Percentiles rank a stretch among this genome's conserved stretches.
Conservation (phyloP, 2,888 invertebrate species). For the Drosophila colorata region DNA sequence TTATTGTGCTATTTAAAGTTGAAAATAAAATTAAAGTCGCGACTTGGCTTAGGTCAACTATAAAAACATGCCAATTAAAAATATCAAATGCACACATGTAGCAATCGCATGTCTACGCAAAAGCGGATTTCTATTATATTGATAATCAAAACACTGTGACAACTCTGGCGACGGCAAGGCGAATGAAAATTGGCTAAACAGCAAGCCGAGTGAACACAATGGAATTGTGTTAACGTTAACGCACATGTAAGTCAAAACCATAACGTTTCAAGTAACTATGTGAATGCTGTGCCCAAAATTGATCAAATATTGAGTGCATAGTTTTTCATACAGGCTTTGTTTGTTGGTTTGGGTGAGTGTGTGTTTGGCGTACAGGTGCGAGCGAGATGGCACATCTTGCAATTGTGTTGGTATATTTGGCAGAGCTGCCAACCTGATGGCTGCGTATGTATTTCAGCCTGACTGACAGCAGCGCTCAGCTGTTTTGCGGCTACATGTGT, state of each 20-base stretch:
- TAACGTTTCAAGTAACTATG: background rate
- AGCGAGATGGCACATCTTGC: conserved; percentile 45
- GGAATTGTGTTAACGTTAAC: conserved; percentile 72
- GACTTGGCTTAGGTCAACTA: background rate
- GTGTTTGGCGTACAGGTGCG: conserved; percentile 35
- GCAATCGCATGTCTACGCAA: conserved; percentile 29
- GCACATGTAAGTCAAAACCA: conserved; percentile 63
- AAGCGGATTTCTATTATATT: conserved; percentile 29
- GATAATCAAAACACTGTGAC: conserved; percentile 26
- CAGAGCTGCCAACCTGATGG: conserved; percentile 39
- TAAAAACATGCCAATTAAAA: background rate
- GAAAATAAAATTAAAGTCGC: background rate
- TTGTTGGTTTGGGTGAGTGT: conserved; percentile 53
- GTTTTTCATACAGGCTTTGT: conserved; percentile 52
- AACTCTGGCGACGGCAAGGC: conserved; percentile 59
- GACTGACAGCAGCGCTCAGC: conserved; percentile 32
- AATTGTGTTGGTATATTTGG: conserved; percentile 34
- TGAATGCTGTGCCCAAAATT: conserved; percentile 25
- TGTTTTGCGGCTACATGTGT: conserved; percentile 36
- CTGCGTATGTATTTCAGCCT: conserved; percentile 15
- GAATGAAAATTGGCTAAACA: conserved; percentile 59
- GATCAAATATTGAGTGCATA: conserved; percentile 23
- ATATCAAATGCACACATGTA: conserved; percentile 3
- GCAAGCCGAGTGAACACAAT: conserved; percentile 59
- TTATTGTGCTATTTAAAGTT: background rate